A percentile compares a stretch with the other conserved stretches of the same genome.
Conservation (phyloP, 1,140 invertebrate genomes). For the Pseudomyrmex flavicornis region DNA sequence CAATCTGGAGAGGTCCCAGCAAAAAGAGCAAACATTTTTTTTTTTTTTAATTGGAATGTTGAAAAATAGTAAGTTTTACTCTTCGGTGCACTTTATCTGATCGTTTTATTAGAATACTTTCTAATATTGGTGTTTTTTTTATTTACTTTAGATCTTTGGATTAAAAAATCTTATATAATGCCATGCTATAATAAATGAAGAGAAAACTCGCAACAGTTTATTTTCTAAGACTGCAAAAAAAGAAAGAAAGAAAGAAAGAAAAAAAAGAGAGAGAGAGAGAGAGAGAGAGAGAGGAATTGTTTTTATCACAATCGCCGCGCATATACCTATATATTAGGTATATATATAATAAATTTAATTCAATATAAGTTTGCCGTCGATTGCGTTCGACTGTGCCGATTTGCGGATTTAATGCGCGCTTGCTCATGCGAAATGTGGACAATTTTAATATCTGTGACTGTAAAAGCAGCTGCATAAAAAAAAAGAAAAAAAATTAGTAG, state of each 20-base stretch:
- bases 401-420: constrained; percentile 8
- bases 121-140: not conserved
- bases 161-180: not conserved
- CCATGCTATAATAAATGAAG: not conserved
- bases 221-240: not conserved
- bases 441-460: constrained; percentile 14
- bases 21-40: constrained; percentile 24
- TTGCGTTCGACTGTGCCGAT: not conserved
- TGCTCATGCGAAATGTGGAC: not conserved
- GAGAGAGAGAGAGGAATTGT: not conserved
- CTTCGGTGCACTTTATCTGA: not conserved
- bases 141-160: not conserved
- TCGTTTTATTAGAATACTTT: constrained; percentile 12
- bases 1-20: constrained; percentile 15
- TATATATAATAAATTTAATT: not conserved
- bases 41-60: not conserved
- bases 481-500: not conserved
- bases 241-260: too few species aligned
- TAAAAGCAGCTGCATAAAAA: not conserved
- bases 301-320: not conserved
- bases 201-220: not conserved
- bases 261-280: not conserved
- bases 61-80: not conserved
- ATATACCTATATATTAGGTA: not conserved
- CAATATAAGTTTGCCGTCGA: not conserved